Evolutionary conservation across 2,113 vertebrate species (phyloP), one percentile per base, ranked within the genome.

Genomic region (Amphilophus citrinellus): DNA sequence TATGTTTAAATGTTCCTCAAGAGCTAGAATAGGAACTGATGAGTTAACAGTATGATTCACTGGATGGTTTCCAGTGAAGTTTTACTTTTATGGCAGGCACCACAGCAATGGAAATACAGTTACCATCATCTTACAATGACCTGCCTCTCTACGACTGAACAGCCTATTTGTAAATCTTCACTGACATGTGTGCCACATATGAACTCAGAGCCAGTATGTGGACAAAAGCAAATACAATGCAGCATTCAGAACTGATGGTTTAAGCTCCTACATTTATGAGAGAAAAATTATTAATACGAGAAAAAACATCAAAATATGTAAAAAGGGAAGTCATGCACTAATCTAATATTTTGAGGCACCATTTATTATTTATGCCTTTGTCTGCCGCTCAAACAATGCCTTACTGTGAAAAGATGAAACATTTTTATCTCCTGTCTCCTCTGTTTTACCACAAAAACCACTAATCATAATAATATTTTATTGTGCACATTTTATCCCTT

Each of bases 391-490:
- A 50, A 22, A 42, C 5, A 10, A 50, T 44, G 65, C 30, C 42
- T 68, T 27, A 68, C 42, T 56, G 44, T 56, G 37, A 17, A 30
- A 71, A 18, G 59, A 18, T 24, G 22, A 13, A 24, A 24, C 59
- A 20, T 53, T 61, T 71, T 53, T 11, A 27, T 73, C 83, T 17
- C 17, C 20, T 37, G 68, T 71, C 39, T 39, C 39, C 18, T 62
- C 13, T 37, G n/a, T 82, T 82, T 47, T 13, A 61, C 2, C n/a
- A 82, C 24, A 86, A 73, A 80, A 73, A n/a, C 76, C 39, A n/a
- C 42, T 22, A 9, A 66, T 84, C 20, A 65, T 80, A 5, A 42
- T 60, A 47, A 53, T 53, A 30, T 50, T 53, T 18, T 30, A 32
- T 39, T 27, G 22, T 62, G 39, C 37, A 56, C 50, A 61, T 84